These are phyloP conservation scores for Heliconius charithonia DNA, from an alignment of 2,888 invertebrate species.

Conservation along the genomic window DNA sequence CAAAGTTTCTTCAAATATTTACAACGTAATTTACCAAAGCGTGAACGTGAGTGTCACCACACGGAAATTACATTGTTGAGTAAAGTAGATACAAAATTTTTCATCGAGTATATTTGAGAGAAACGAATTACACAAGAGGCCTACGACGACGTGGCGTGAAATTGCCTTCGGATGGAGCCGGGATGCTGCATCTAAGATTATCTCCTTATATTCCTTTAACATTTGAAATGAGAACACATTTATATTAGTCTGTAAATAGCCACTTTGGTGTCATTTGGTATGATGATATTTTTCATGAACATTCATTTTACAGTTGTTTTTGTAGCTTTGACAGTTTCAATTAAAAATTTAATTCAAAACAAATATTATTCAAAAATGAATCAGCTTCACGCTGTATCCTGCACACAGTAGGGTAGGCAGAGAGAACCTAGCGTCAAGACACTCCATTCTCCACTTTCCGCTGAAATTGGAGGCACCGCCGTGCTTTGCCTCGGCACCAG, in stretches of 20 bases:
- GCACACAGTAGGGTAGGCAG: too few relatives aligned
- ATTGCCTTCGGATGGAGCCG: constrained; percentile 64
- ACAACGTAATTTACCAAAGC: constrained; percentile 16
- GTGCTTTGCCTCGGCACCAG: too few relatives aligned
- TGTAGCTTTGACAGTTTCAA: neutral
- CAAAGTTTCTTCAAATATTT: neutral
- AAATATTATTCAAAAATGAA: neutral
- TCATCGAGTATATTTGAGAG: constrained; percentile 60
- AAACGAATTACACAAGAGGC: constrained; percentile 66
- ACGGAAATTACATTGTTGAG: constrained; percentile 58
- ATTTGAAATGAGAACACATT: constrained; percentile 47
- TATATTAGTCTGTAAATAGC: constrained; percentile 44
- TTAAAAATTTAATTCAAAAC: neutral
- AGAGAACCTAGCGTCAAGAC: too few relatives aligned
- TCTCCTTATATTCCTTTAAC: constrained; percentile 48
- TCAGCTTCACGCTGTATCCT: too few relatives aligned
- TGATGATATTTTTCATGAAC: constrained; percentile 22
- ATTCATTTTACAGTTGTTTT: constrained; percentile 17
- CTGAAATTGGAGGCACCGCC: too few relatives aligned
- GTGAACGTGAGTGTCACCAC: constrained; percentile 36
- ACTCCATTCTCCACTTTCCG: too few relatives aligned
- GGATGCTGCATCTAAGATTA: constrained; percentile 49
- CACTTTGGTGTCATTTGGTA: constrained; percentile 38
- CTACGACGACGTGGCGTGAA: constrained; percentile 76
- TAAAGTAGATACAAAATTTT: constrained; percentile 64